A percentile compares a stretch with the other conserved stretches of the same genome.
These are phyloP conservation scores for Nasua narica DNA, from an alignment of 2,797 vertebrate genomes.

Conservation along the genomic window DNA sequence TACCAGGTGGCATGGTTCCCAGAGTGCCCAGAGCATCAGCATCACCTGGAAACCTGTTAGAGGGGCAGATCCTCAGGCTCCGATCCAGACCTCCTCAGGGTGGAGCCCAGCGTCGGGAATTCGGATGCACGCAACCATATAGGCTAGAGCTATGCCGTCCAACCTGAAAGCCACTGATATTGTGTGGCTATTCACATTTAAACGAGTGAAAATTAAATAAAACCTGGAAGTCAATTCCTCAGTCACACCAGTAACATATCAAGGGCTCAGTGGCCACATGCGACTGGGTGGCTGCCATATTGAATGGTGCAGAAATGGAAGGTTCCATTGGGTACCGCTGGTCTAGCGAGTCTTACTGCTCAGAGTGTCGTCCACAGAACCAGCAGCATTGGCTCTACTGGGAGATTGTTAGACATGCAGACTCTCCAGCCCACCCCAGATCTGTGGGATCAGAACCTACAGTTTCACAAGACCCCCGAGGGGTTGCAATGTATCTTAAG, in stretches of 20 bases:
- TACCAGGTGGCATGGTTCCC: not conserved
- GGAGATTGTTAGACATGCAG: not conserved
- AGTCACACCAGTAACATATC: not conserved
- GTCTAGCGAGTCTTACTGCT: not conserved
- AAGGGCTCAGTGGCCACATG: not conserved
- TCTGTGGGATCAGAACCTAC: not conserved
- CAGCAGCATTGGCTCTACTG: not conserved
- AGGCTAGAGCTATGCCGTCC: not conserved
- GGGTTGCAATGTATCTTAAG: not conserved
- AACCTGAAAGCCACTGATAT: no score
- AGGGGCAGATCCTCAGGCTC: not conserved
- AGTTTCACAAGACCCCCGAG: not conserved
- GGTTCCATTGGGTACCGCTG: rapidly evolving
- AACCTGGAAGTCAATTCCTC: not conserved
- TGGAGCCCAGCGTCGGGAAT: not conserved
- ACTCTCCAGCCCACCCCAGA: not conserved
- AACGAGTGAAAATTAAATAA: not conserved
- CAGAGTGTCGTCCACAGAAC: not conserved
- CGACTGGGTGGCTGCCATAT: not conserved
- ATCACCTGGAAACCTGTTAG: not conserved
- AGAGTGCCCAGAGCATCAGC: not conserved
- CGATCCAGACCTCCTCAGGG: not conserved
- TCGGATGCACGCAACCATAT: rapidly evolving
- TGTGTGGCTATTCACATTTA: not conserved
- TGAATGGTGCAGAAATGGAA: not conserved